Evolutionary conservation across 2,113 vertebrate species (phyloP).

Genomic region (Thinocorus orbignyianus): DNA sequence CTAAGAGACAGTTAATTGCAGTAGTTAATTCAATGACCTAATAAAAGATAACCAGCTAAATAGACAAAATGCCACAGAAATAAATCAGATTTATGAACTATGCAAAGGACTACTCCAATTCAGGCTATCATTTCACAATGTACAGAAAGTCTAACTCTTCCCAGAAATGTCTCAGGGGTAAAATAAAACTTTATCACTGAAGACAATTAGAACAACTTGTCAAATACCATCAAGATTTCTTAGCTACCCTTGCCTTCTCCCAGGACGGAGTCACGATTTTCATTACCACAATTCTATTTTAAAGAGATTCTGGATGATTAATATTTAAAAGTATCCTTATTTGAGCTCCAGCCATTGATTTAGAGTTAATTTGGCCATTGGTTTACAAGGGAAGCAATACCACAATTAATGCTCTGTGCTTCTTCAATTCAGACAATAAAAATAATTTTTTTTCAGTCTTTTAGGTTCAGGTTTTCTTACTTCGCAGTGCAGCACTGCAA

Average conservation of each 20-base stretch:
- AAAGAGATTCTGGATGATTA: neutral
- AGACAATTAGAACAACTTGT: neutral
- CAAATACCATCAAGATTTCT: constrained; percentile 9
- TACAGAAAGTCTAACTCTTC: constrained; percentile 2
- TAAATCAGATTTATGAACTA: constrained; percentile 59
- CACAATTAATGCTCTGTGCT: neutral
- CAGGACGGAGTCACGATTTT: neutral
- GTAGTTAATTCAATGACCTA: constrained; percentile 39
- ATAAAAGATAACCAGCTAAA: constrained; percentile 40
- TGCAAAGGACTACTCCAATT: constrained; percentile 3
- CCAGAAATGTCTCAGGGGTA: neutral
- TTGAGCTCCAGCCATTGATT: neutral
- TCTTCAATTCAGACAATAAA: neutral
- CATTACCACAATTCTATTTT: neutral
- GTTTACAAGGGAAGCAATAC: neutral
- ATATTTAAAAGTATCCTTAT: neutral
- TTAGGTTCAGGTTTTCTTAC: neutral
- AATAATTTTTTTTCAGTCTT: neutral
- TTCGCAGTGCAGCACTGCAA: neutral
- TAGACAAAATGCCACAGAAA: constrained; percentile 19
- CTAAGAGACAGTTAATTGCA: constrained; percentile 1
- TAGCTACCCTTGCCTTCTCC: neutral
- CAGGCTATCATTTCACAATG: neutral
- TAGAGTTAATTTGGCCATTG: neutral
- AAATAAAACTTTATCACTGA: constrained; percentile 39